phyloP scores from a whole-genome alignment of 2,888 invertebrate species.

The Steinernema carpocapsae region DNA sequence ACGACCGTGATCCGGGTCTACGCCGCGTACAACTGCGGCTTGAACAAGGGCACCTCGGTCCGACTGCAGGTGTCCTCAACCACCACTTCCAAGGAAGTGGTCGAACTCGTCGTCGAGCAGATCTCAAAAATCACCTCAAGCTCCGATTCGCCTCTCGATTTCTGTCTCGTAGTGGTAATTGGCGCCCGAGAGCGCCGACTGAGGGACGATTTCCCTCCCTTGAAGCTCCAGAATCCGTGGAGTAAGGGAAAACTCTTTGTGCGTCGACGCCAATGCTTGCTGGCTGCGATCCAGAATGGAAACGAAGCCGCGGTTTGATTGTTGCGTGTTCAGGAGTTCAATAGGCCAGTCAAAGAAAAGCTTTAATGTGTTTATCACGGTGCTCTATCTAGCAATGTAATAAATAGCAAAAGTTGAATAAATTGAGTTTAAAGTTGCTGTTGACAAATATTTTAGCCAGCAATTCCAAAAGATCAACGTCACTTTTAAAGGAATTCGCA shows the following conservation, averaged over 20 bases:
- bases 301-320: conserved; percentile 70
- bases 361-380: conserved; percentile 12
- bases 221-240: conserved; percentile 89
- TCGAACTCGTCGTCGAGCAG: conserved; percentile 92
- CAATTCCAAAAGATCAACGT: too few species aligned
- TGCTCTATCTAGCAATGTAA: not conserved
- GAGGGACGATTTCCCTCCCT: conserved; percentile 88
- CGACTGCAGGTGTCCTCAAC: conserved; percentile 89
- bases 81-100: conserved; percentile 91
- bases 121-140: conserved; percentile 77
- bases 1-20: conserved; percentile 78
- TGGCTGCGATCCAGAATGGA: conserved; percentile 70
- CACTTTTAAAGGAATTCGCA: too few species aligned
- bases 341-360: not conserved
- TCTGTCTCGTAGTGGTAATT: conserved; percentile 92
- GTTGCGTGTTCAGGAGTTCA: not conserved
- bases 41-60: conserved; percentile 86
- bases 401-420: not conserved
- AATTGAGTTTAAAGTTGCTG: too few species aligned
- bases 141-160: conserved; percentile 77
- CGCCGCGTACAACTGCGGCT: conserved; percentile 92
- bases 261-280: conserved; percentile 80
- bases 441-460: too few species aligned
- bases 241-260: conserved; percentile 90
- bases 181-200: conserved; percentile 91